Conservation (phyloP, 2,113 vertebrate species). For the Microcebus lehilahytsara region DNA sequence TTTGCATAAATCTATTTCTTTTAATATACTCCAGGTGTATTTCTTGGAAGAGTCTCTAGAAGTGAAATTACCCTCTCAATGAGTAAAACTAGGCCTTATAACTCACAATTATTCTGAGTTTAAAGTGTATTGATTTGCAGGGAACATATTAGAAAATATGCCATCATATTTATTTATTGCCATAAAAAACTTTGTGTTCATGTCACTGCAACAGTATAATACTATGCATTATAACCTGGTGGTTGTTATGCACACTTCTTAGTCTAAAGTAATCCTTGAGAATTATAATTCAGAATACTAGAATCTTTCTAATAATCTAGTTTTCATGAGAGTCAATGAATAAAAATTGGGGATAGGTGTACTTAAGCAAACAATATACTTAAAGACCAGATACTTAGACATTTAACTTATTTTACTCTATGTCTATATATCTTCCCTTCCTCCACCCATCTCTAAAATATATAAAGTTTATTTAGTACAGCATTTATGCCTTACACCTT, state of each 20-base stretch:
- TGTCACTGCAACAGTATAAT: background rate
- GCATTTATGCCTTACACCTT: background rate
- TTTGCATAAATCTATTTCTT: background rate
- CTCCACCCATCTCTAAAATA: background rate
- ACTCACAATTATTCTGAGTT: background rate
- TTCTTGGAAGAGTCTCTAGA: background rate
- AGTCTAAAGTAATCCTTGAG: background rate
- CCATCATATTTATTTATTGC: conserved; percentile 7
- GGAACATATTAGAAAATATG: background rate
- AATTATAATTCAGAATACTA: background rate
- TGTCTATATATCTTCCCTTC: background rate
- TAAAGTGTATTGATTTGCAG: background rate
- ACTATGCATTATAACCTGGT: background rate
- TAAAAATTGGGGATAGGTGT: background rate
- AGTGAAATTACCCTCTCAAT: background rate
- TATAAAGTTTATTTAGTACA: background rate
- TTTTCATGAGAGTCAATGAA: background rate
- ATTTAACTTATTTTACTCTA: background rate
- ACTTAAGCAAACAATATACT: background rate
- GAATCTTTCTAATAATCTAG: background rate
- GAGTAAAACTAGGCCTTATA: background rate
- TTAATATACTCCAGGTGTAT: background rate
- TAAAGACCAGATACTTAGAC: background rate
- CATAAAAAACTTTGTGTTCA: background rate
- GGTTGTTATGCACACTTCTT: background rate